These are phyloP conservation scores for Pseudotriccus pelzelni DNA, from an alignment of 2,797 vertebrate genomes.

Conservation along the genomic window DNA sequence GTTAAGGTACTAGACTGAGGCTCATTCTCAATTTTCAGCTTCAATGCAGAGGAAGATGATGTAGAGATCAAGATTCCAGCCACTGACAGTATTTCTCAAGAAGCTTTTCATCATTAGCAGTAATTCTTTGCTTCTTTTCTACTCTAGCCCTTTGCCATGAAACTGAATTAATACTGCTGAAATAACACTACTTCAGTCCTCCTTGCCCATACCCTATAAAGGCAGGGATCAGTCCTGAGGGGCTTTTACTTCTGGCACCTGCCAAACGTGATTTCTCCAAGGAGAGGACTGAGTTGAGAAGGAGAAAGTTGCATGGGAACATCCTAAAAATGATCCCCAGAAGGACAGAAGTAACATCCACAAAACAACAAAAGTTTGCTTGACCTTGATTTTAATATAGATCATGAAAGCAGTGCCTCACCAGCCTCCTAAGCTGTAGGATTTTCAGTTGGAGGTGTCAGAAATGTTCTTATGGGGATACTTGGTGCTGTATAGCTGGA, in stretches of 20 bases:
- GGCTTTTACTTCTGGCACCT: background rate
- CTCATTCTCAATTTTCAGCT: background rate
- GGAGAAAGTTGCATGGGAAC: background rate
- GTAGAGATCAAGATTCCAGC: background rate
- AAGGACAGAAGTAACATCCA: fast-evolving
- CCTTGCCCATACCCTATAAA: background rate
- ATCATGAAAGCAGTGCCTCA: background rate
- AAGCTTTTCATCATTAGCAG: background rate
- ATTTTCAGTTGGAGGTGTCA: background rate
- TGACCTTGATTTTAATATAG: background rate
- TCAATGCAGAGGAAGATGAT: background rate
- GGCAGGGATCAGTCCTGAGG: background rate
- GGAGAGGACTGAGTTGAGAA: background rate
- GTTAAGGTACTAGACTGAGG: background rate
- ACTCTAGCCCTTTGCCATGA: fast-evolving
- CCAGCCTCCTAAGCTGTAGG: background rate
- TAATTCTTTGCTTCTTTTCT: background rate
- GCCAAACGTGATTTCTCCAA: background rate
- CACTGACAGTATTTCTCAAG: background rate
- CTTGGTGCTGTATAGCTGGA: background rate
- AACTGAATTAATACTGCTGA: background rate
- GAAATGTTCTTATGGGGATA: background rate
- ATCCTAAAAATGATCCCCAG: background rate
- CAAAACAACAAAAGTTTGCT: background rate
- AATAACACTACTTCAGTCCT: background rate